Base-by-base conservation (phyloP, 2,113 vertebrate genomes). In the Theristicus caerulescens region DNA sequence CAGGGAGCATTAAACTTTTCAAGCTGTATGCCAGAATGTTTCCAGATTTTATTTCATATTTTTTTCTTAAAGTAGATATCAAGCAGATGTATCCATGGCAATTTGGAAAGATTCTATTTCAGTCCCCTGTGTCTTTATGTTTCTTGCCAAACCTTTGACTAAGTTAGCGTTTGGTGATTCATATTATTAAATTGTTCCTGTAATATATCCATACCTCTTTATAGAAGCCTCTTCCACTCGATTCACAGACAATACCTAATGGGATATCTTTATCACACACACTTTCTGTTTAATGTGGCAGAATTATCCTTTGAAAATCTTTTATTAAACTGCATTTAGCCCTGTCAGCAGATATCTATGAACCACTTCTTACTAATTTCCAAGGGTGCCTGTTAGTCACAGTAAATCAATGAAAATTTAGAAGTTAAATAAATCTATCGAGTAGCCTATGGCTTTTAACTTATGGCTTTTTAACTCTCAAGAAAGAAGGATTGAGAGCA, bases 131-230 rank as follows among this genome's bases (percentile, higher is more conserved):
- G 81, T 69, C 81, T 94, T 93, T 89, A 51, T 38, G 26, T 87
- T 94, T 94, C 86, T 90, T 95, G 93, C 94, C 94, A 97, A 95
- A 91, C 29, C 51, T 95, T 96, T 95, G 81, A 88, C 84, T 95
- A 66, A 93, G 49, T 82, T 92, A 88, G 77, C 29, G 62, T 96
- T 85, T 77, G 16, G 62, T 95, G 93, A 88, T 93, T 96, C 94
- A 85, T 86, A 57, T 95, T 94, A 91, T 97, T 91, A 95, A 97
- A 91, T 91, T 91, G 73, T 95, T 97, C 94, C 96, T 97, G 89
- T 96, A 95, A 91, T 85, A 47, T 62, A 90, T 76, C 93, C 66
- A 19, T 86, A 70, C 11, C 69, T 89, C 72, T 95, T 90, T 61
- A 49, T 17, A 77, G 84, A 82, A 94, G 29, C 22, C 16, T 88